Conservation (phyloP, 2,113 vertebrate species). For the Tragelaphus buxtoni region DNA sequence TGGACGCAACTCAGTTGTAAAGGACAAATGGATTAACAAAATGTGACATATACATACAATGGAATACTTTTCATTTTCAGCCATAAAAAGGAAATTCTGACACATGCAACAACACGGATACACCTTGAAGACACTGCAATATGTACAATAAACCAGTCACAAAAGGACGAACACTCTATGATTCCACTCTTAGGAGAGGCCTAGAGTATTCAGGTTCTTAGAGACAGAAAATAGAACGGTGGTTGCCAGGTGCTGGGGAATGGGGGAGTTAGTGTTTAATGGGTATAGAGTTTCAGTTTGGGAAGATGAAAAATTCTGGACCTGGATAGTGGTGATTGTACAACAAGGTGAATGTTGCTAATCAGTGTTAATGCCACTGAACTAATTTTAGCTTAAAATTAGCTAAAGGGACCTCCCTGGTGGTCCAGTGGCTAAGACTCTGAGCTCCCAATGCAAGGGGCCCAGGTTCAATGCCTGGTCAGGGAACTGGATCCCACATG, state of each 20-base stretch:
- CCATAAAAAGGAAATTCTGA: not conserved
- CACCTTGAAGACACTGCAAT: not conserved
- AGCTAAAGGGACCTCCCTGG: not conserved
- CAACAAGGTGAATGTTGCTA: not conserved
- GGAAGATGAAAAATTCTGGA: not conserved
- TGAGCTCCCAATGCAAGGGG: not conserved
- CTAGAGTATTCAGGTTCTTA: not conserved
- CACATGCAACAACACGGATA: not conserved
- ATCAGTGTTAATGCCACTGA: not conserved
- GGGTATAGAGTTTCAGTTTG: not conserved
- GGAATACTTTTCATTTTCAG: not conserved
- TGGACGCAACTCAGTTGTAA: not conserved
- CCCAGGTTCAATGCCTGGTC: not conserved
- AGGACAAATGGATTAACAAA: not conserved
- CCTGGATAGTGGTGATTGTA: not conserved
- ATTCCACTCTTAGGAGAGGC: not conserved
- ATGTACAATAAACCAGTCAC: not conserved
- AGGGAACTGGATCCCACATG: not conserved
- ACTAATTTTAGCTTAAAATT: not conserved
- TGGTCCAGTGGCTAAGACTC: not conserved
- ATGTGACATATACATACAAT: not conserved
- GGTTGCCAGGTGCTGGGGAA: not conserved
- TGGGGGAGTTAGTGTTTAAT: not conserved
- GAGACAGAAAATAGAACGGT: not conserved
- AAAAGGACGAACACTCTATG: not conserved